These are phyloP conservation scores for Drosophila niveifrons DNA, from an alignment of 2,888 invertebrate genomes.

Conservation along the genomic window DNA sequence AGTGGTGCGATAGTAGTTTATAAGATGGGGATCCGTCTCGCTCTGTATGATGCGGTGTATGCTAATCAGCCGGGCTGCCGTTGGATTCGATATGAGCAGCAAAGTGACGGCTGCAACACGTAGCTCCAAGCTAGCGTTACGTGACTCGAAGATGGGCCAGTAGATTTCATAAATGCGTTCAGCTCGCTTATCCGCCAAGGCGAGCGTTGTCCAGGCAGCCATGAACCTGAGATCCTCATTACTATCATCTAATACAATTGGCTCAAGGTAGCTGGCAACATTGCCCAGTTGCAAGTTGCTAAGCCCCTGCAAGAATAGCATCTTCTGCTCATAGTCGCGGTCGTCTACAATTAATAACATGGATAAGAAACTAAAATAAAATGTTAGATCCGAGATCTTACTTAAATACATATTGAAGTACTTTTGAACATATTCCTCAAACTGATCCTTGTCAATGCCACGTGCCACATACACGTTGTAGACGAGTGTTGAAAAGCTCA, in stretches of 20 bases:
- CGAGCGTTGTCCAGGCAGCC: constrained; percentile 88
- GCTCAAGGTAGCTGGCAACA: constrained; percentile 86
- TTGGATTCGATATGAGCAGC: constrained; percentile 88
- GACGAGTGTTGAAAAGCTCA: constrained; percentile 89
- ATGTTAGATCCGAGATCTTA: constrained; percentile 75
- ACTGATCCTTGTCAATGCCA: constrained; percentile 88
- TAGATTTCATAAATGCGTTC: constrained; percentile 88
- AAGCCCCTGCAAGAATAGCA: constrained; percentile 90
- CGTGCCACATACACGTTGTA: constrained; percentile 87
- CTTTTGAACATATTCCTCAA: constrained; percentile 90
- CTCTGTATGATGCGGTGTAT: constrained; percentile 89
- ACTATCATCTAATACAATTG: constrained; percentile 86
- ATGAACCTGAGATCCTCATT: constrained; percentile 87
- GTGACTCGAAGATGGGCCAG: constrained; percentile 90
- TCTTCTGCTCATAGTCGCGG: constrained; percentile 88
- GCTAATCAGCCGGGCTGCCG: constrained; percentile 89
- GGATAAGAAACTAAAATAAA: not conserved
- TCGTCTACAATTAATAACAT: constrained; percentile 86
- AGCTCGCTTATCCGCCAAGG: constrained; percentile 86
- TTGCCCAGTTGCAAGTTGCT: constrained; percentile 88
- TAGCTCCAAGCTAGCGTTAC: constrained; percentile 89
- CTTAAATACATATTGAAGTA: constrained; percentile 91
- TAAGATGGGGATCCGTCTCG: constrained; percentile 88
- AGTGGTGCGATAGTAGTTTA: constrained; percentile 90
- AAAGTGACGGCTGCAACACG: constrained; percentile 89